Percentiles rank a stretch among this genome's conserved stretches.
phyloP scores from a whole-genome alignment of 2,888 invertebrate genomes.

The Muschampia plurimacula region DNA sequence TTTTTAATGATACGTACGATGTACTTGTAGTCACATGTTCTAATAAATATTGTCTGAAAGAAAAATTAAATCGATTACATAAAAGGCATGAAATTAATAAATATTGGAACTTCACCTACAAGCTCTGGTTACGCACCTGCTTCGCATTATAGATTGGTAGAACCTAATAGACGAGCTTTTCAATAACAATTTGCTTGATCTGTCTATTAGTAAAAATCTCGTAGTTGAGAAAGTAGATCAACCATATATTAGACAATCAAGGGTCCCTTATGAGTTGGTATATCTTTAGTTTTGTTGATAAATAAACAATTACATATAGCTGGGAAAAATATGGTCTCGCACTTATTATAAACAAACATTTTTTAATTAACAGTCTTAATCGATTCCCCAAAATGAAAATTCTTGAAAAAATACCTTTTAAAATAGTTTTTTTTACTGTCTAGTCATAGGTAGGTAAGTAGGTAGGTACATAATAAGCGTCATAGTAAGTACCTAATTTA shows the following conservation, averaged over 20 bases:
- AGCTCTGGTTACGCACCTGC: neutral
- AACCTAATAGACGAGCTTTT: too few species aligned
- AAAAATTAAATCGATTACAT: neutral
- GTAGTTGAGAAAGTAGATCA: too few species aligned
- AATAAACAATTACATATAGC: too few species aligned
- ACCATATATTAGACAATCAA: too few species aligned
- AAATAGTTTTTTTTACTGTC: neutral
- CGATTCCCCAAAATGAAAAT: neutral
- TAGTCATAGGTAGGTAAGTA: neutral
- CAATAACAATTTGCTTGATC: neutral
- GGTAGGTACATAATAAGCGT: neutral
- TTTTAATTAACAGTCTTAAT: neutral
- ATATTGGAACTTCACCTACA: neutral
- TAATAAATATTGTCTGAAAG: neutral
- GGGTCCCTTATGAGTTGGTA: too few species aligned
- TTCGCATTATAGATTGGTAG: neutral
- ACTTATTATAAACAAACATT: too few species aligned
- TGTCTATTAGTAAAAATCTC: too few species aligned
- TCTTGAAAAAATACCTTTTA: neutral
- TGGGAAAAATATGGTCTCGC: too few species aligned
- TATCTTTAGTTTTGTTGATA: too few species aligned
- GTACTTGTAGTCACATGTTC: too few species aligned
- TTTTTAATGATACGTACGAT: too few species aligned
- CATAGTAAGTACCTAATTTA: neutral
- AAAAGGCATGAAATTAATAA: neutral